These are phyloP conservation scores for Eulemur albifrons DNA, from an alignment of 2,797 vertebrate species.

Conservation along the genomic window DNA sequence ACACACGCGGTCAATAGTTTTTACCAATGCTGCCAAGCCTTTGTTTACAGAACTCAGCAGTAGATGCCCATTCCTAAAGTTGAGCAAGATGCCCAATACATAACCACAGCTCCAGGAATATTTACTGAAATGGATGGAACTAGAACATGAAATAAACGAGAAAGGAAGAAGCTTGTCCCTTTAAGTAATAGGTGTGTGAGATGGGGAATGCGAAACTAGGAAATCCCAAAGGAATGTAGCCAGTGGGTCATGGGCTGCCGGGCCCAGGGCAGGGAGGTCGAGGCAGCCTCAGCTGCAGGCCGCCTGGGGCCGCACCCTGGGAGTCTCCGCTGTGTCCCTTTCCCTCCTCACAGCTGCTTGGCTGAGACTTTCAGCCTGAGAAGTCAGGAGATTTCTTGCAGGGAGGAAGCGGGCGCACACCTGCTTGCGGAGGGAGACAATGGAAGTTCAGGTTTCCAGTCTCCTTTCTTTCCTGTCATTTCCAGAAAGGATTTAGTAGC, in stretches of 20 bases:
- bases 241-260: too few species aligned
- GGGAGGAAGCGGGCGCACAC: not conserved
- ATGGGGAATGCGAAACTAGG: not conserved
- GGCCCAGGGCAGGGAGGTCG: not conserved
- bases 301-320: not conserved
- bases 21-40: not conserved
- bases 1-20: not conserved
- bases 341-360: not conserved
- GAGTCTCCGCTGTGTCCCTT: not conserved
- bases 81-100: not conserved
- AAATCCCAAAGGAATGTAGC: not conserved
- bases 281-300: not conserved
- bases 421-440: not conserved
- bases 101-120: too few species aligned
- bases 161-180: not conserved
- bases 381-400: not conserved
- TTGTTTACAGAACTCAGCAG: not conserved
- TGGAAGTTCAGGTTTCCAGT: not conserved
- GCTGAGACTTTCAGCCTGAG: not conserved
- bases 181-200: not conserved
- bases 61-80: not conserved
- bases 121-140: not conserved
- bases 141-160: slow-evolving; percentile 1
- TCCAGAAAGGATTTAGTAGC: not conserved
- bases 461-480: slow-evolving; percentile 26